Conservation (phyloP, 2,797 vertebrate genomes). For the Sebastiscus albofasciatus region DNA sequence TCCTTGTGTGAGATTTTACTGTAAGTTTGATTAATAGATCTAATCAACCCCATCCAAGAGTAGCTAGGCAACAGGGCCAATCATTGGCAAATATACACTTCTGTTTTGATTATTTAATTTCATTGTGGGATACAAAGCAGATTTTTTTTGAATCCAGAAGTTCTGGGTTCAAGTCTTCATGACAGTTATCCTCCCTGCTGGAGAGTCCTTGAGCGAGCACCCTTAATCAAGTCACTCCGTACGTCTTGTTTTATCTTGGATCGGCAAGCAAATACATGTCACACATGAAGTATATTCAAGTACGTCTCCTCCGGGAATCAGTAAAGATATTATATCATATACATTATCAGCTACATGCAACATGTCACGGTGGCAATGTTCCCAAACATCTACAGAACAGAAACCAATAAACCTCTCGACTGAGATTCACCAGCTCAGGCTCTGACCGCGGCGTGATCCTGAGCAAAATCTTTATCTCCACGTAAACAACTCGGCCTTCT, state of each 20-base stretch:
- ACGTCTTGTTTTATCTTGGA: constrained; percentile 5
- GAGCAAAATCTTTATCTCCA: constrained; percentile 43
- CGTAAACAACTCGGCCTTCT: constrained; percentile 58
- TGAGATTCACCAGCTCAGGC: constrained; percentile 20
- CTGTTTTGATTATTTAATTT: background rate
- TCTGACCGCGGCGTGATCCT: constrained; percentile 35
- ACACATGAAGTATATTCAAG: background rate
- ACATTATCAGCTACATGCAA: background rate
- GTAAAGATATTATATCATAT: constrained; percentile 1
- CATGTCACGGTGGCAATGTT: background rate
- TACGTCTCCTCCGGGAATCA: constrained; percentile 1
- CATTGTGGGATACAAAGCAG: background rate
- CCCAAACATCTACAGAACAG: constrained; percentile 27
- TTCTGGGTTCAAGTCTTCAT: background rate
- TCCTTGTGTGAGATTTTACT: background rate
- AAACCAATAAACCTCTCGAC: constrained; percentile 11
- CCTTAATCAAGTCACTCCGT: background rate
- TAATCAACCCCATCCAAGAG: background rate
- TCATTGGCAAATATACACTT: background rate
- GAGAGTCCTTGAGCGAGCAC: constrained; percentile 31
- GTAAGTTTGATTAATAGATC: background rate
- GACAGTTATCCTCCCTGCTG: background rate
- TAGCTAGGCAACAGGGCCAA: background rate
- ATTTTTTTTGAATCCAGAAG: background rate
- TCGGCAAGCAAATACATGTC: background rate